Evolutionary conservation across 2,888 invertebrate species (phyloP), one percentile per base, ranked within the genome.

Genomic region (Azorinus chamasolen): DNA sequence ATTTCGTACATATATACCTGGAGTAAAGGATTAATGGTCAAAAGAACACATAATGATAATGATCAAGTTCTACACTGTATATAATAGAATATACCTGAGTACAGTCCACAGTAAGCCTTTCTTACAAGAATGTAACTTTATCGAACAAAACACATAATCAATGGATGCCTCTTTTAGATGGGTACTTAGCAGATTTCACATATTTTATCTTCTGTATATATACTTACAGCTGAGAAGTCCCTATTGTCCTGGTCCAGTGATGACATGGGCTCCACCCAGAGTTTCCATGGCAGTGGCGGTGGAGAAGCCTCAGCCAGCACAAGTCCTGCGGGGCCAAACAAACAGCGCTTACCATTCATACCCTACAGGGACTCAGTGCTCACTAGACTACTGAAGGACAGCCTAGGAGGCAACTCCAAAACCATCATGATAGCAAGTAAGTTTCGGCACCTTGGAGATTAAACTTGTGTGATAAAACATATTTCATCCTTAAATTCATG

Each of bases 381-480:
- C 73, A 96, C 96, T 81, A 96, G 96, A 96, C 94, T 97, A 12
- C 94, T 96, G 32, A 96, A 96, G 91, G 96, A 96, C 91, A 96
- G 96, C 83, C 95, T 97, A 53, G 96, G 96, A 43, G 96, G 96
- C 83, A 96, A 96, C 89, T 96, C 96, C 48, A 95, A 95, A 87
- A 96, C 96, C 50, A 95, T 96, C 89, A 95, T 96, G 94, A 95
- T 96, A 86, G 96, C 96, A 80, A 96, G 96, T 96, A 94, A 95
- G 95, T n/a, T n/a, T n/a, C n/a, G n/a, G n/a, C n/a, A n/a, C n/a
- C n/a, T n/a, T n/a, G n/a, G n/a, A n/a, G 94, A 12, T 10, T 24
- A 16, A 16, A 16, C 8, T 48, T 41, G 41, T 41, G 14, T 41
- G 14, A 12, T n/a, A n/a, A n/a, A n/a, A n/a, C n/a, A n/a, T n/a